A percentile compares a stretch with the other conserved stretches of the same genome.
Evolutionary conservation across 2,113 vertebrate species (phyloP).

Genomic region (Alethe castanea): DNA sequence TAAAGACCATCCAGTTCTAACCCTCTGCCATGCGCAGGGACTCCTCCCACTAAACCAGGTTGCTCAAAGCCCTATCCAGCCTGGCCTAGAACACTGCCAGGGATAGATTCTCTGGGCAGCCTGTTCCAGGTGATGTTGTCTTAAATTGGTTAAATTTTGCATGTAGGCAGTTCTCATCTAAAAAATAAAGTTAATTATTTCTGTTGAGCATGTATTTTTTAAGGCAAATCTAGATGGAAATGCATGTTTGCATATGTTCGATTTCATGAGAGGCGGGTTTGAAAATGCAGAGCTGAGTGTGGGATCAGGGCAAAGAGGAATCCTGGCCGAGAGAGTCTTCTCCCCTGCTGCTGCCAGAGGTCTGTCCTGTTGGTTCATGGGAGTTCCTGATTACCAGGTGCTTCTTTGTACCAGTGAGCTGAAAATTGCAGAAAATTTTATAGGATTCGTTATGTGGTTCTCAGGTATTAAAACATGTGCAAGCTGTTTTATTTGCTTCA

Average conservation of each 20-base stretch:
- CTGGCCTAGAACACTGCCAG: background rate
- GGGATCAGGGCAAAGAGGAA: background rate
- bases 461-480: accelerated
- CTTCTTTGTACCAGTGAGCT: background rate
- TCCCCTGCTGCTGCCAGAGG: background rate
- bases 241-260: background rate
- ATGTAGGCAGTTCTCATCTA: accelerated
- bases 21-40: accelerated
- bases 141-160: background rate
- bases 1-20: background rate
- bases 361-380: accelerated
- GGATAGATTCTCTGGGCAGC: background rate
- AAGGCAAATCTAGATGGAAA: background rate
- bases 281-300: background rate
- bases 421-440: background rate
- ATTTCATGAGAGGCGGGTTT: accelerated
- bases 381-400: accelerated
- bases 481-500: accelerated
- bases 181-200: background rate
- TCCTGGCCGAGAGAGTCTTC: background rate
- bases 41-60: background rate
- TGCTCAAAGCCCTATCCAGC: background rate
- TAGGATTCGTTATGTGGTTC: accelerated
- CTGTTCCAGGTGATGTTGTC: background rate
- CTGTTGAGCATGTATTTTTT: background rate